These are phyloP conservation scores for Equus przewalskii DNA, from an alignment of 2,113 vertebrate species.

Conservation along the genomic window DNA sequence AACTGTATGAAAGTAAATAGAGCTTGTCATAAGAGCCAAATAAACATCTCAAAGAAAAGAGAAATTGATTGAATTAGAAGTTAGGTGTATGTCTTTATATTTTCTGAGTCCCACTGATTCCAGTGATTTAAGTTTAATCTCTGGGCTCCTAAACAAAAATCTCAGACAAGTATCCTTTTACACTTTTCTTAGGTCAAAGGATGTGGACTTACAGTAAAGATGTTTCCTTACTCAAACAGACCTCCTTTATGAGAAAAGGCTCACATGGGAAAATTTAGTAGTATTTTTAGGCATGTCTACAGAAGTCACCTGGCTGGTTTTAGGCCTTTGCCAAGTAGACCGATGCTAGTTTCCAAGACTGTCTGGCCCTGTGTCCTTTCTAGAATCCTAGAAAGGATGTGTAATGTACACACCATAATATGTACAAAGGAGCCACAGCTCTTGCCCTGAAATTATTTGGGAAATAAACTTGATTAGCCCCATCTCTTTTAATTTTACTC, in stretches of 20 bases:
- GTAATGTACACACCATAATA: neutral
- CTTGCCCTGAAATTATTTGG: neutral
- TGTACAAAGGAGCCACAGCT: neutral
- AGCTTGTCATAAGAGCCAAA: neutral
- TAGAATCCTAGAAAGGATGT: neutral
- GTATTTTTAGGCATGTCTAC: neutral
- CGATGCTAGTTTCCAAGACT: neutral
- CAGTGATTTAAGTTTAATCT: constrained; percentile 26
- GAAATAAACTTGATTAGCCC: neutral
- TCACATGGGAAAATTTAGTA: neutral
- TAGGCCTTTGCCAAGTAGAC: neutral
- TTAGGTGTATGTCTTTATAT: neutral
- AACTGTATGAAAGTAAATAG: neutral
- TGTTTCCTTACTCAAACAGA: neutral
- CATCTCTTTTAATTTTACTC: neutral
- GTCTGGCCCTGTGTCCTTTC: neutral
- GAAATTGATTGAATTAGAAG: neutral
- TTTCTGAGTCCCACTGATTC: neutral
- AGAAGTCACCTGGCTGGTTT: neutral
- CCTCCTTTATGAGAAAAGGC: neutral
- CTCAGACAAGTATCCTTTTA: neutral
- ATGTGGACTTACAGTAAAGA: neutral
- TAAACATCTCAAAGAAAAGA: constrained; percentile 25
- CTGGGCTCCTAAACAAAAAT: neutral
- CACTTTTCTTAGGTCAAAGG: neutral